A percentile compares a stretch with the other conserved stretches of the same genome.
Evolutionary conservation across 2,888 invertebrate species (phyloP).

Genomic region (Erynnis tages): DNA sequence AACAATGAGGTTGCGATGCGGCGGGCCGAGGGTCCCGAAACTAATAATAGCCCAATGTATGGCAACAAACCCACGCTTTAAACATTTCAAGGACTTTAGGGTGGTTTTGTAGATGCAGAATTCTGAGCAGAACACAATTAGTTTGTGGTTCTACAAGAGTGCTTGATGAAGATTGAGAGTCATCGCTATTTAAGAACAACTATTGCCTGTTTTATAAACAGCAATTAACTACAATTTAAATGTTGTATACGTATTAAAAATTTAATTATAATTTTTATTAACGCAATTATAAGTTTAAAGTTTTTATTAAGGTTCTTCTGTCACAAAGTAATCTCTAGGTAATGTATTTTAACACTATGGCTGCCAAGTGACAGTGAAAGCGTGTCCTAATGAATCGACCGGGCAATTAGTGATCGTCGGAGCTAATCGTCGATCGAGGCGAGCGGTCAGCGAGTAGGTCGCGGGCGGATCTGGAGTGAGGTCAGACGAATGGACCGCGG

Average conservation of each 20-base stretch:
- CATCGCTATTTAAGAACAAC: neutral
- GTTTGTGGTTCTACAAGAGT: neutral
- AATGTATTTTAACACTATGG: too few relatives aligned
- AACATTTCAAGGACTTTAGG: slow-evolving; percentile 13
- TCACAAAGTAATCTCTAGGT: too few relatives aligned
- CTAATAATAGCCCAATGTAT: slow-evolving; percentile 29
- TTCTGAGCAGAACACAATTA: neutral
- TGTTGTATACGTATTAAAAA: too few relatives aligned
- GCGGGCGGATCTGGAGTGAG: slow-evolving; percentile 28
- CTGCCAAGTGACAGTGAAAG: slow-evolving; percentile 48
- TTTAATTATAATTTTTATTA: too few relatives aligned
- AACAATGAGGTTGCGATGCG: slow-evolving; percentile 37
- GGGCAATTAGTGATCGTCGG: slow-evolving; percentile 18
- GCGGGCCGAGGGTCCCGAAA: slow-evolving; percentile 27
- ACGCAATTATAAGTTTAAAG: too few relatives aligned
- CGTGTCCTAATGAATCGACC: slow-evolving; percentile 36
- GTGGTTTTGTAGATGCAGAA: slow-evolving; percentile 8
- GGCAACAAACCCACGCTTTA: slow-evolving; percentile 27
- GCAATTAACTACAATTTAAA: too few relatives aligned
- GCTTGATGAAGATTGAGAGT: slow-evolving; percentile 1
- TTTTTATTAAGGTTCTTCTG: too few relatives aligned
- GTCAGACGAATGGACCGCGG: slow-evolving; percentile 32
- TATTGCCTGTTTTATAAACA: too few relatives aligned
- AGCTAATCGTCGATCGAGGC: slow-evolving; percentile 23
- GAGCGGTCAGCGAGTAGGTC: slow-evolving; percentile 22